Base-by-base conservation (phyloP, 1,140 invertebrate species). In the Brachionus angularis region DNA sequence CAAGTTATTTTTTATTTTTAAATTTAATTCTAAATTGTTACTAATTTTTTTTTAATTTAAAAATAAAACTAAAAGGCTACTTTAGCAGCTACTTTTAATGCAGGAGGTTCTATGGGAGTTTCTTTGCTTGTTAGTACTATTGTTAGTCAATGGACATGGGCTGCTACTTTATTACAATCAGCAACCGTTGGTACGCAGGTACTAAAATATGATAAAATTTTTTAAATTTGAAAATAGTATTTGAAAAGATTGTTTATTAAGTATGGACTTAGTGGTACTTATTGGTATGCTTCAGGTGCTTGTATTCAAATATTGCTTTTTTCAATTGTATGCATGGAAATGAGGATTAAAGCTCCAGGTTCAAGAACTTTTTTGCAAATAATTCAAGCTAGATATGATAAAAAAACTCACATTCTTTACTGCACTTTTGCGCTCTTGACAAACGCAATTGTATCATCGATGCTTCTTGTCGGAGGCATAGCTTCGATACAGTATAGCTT, bases 81-180 rank as follows among this genome's bases (percentile, higher is more conserved):
- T 16, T 69, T 83, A 49, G 80, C 82, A 72, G 81, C 77, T 5
- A 73, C 78, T 8, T 83, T 83, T 74, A 79, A 82, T 74, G 82
- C 81, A 12, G 81, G 81, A 2, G 81, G 82, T 3, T 80, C 78
- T 16, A 79, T 83, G 31, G 79, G 76, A 33, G 75, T 78, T 7
- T 80, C 80, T 5, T 52, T 83, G 8, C 80, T 79, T 1, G 79
- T 80, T 8, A 79, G 80, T 1, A 82, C 80, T 0, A 77, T 83
- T 5, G 79, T 83, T 2, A 81, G 80, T 4, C 80, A 83, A 69
- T 83, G 82, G 82, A 83, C 80, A 27, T 83, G 82, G 82, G 79
- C 81, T 1, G 82, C 82, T 1, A 82, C 82, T 3, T 74, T 83
- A 1, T 74, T 83, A 5, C 80, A 82, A 73, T 82, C 82, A 1